A percentile compares a stretch with the other conserved stretches of the same genome.
Evolutionary conservation across 2,888 invertebrate species (phyloP).

Genomic region (Eupelmus urozonus): DNA sequence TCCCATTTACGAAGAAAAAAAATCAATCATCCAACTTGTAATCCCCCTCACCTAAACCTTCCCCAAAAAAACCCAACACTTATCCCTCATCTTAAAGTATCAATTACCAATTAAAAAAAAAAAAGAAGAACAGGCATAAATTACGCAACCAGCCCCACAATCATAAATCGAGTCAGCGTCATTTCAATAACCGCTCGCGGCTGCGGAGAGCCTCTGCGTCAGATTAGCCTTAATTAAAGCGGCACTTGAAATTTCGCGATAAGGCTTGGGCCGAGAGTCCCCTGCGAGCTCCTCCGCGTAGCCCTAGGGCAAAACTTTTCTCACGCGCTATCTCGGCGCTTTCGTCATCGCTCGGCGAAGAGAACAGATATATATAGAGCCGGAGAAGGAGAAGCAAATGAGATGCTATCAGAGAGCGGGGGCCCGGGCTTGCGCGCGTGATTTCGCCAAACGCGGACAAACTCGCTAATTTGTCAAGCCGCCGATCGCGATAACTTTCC

Average conservation of each 20-base stretch:
- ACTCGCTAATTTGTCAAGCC: slow-evolving; percentile 59
- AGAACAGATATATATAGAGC: too few relatives aligned
- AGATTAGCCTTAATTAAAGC: slow-evolving; percentile 28
- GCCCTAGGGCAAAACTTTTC: slow-evolving; percentile 54
- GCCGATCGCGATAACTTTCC: slow-evolving; percentile 51
- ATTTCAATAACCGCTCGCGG: not conserved
- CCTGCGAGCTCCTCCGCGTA: too few relatives aligned
- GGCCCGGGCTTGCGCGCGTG: not conserved
- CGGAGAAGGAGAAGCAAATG: too few relatives aligned
- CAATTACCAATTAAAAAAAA: not conserved
- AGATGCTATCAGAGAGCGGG: not conserved
- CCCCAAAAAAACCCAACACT: too few relatives aligned
- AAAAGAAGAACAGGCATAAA: not conserved
- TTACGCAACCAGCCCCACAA: not conserved
- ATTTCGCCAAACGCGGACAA: slow-evolving; percentile 32
- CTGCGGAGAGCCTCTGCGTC: too few relatives aligned
- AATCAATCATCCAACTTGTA: not conserved
- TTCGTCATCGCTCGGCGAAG: too few relatives aligned
- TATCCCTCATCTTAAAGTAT: too few relatives aligned
- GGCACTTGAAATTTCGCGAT: slow-evolving; percentile 26
- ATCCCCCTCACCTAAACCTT: not conserved
- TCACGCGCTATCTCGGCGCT: slow-evolving; percentile 40
- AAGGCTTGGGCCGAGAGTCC: not conserved
- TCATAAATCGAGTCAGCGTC: not conserved
- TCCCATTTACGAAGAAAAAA: not conserved